phyloP scores from a whole-genome alignment of 2,797 vertebrate genomes.

The Macropus fuliginosus region DNA sequence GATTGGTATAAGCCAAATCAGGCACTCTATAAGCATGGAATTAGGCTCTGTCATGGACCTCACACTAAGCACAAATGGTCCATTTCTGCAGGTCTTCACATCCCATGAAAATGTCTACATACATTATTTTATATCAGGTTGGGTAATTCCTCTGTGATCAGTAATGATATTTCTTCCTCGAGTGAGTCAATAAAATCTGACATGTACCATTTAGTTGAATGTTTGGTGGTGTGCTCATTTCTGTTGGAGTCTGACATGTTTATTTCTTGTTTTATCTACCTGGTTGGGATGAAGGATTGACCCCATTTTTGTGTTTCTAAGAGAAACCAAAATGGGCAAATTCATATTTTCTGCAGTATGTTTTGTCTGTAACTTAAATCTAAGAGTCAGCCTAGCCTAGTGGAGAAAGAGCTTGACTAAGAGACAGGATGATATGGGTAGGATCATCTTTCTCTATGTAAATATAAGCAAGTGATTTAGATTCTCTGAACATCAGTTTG shows the following conservation, averaged over 20 bases:
- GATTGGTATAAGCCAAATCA: conserved; percentile 2
- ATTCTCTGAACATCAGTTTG: not conserved
- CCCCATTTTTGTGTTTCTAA: not conserved
- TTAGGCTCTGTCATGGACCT: conserved; percentile 50
- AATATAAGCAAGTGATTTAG: not conserved
- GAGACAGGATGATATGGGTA: not conserved
- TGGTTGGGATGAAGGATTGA: conserved; percentile 27
- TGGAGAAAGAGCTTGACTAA: not conserved
- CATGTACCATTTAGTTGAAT: conserved; percentile 62
- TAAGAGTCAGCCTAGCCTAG: not conserved
- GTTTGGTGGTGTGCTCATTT: conserved; percentile 57
- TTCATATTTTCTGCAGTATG: not conserved
- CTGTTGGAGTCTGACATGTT: conserved; percentile 29
- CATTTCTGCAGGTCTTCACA: conserved; percentile 30
- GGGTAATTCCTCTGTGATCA: conserved; percentile 44
- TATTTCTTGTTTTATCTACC: conserved; percentile 55
- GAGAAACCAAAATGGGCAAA: conserved; percentile 36
- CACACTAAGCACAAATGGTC: conserved; percentile 53
- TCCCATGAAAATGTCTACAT: conserved; percentile 52
- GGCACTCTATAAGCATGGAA: conserved; percentile 53
- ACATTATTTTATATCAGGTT: conserved; percentile 73
- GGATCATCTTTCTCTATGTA: not conserved
- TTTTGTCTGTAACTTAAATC: conserved; percentile 1
- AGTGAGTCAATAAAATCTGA: conserved; percentile 66
- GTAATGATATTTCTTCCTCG: conserved; percentile 66